phyloP scores from a whole-genome alignment of 2,113 vertebrate species.

The Nyctibius bracteatus region DNA sequence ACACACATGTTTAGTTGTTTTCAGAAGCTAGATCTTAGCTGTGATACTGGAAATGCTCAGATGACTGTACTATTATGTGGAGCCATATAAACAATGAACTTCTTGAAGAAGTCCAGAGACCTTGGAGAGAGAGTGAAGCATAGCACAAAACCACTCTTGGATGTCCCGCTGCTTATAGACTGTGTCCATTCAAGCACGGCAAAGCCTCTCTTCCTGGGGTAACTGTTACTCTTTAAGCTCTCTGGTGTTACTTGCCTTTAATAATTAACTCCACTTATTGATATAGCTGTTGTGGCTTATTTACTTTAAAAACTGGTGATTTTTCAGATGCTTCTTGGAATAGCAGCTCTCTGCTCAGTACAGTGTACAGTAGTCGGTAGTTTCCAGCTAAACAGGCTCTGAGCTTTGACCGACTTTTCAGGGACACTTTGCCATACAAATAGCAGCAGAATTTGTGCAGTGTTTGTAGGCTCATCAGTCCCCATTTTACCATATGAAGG shows the following conservation, averaged over 20 bases:
- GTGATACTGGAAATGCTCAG: not conserved
- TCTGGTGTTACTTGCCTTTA: not conserved
- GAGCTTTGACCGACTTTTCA: not conserved
- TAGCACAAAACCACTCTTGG: not conserved
- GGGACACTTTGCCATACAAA: not conserved
- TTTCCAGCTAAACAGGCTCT: not conserved
- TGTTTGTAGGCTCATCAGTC: not conserved
- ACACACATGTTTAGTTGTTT: not conserved
- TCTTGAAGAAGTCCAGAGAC: not conserved
- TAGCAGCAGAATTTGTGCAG: not conserved
- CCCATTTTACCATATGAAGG: not conserved
- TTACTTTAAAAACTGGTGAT: not conserved
- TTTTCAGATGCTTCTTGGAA: not conserved
- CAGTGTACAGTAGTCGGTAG: not conserved
- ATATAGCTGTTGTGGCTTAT: not conserved
- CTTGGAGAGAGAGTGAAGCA: not conserved
- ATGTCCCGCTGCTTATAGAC: not conserved
- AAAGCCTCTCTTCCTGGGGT: not conserved
- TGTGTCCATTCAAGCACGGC: not conserved
- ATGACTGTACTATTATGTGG: not conserved
- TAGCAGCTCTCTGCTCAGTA: not conserved
- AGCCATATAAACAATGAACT: not conserved
- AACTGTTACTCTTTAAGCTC: slow-evolving; percentile 15
- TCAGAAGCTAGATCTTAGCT: not conserved
- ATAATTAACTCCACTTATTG: slow-evolving; percentile 14